Percentiles rank a stretch among this genome's conserved stretches.
These are phyloP conservation scores for Heliconius sara DNA, from an alignment of 2,888 invertebrate species.

Conservation along the genomic window DNA sequence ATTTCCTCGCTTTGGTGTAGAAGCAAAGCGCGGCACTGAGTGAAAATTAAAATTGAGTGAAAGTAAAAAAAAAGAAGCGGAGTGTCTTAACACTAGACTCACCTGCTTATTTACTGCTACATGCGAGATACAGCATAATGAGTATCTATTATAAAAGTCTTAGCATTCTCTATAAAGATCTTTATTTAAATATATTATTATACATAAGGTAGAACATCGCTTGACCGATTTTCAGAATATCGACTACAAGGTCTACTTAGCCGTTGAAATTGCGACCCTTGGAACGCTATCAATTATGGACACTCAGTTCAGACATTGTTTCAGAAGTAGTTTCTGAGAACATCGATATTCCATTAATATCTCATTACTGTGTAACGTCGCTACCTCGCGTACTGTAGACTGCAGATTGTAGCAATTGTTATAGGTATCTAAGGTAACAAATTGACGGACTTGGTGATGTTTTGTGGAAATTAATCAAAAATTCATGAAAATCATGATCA, in stretches of 20 bases:
- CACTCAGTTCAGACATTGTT: conserved; percentile 30
- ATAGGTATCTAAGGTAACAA: background rate
- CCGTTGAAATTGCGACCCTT: conserved; percentile 19
- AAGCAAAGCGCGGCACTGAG: too few species aligned
- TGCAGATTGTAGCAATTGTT: background rate
- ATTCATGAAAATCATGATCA: too few species aligned
- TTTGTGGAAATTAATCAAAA: too few species aligned
- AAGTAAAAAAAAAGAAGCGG: too few species aligned
- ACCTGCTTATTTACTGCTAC: too few species aligned
- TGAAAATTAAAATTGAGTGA: too few species aligned
- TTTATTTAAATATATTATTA: background rate
- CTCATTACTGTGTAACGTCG: conserved; percentile 27
- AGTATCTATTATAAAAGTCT: background rate
- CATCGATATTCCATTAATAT: conserved; percentile 44
- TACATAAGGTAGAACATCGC: background rate
- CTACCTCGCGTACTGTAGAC: conserved; percentile 7
- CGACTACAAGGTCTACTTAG: conserved; percentile 18
- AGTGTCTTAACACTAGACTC: too few species aligned
- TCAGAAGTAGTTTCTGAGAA: conserved; percentile 31
- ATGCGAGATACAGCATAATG: too few species aligned
- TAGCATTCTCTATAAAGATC: background rate
- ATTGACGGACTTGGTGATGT: too few species aligned
- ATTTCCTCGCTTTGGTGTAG: too few species aligned
- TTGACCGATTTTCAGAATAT: background rate
- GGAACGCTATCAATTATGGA: conserved; percentile 13